Conservation (phyloP, 2,888 invertebrate species). For the Pilophorus perplexus region DNA sequence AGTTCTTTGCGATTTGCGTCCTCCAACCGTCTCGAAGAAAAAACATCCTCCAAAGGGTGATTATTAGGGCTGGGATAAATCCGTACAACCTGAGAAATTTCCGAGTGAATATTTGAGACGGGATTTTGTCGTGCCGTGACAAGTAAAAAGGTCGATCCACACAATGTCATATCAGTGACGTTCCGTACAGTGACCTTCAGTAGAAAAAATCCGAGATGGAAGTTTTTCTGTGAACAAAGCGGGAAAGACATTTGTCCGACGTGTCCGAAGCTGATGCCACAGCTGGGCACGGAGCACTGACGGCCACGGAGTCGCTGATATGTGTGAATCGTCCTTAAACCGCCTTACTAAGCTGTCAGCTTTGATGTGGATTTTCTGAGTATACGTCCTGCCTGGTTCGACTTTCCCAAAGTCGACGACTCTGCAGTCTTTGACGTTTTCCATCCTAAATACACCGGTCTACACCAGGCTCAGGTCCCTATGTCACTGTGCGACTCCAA, state of each 20-base stretch:
- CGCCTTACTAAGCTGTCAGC: not conserved
- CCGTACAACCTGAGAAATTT: not conserved
- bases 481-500: too few relatives aligned
- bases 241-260: too few relatives aligned
- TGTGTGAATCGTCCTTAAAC: too few relatives aligned
- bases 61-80: not conserved
- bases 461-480: too few relatives aligned
- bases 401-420: constrained; percentile 1
- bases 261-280: too few relatives aligned
- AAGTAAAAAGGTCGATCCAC: not conserved
- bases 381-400: not conserved
- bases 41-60: constrained; percentile 7
- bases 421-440: not conserved
- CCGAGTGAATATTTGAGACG: not conserved
- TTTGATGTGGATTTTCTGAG: not conserved
- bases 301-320: too few relatives aligned
- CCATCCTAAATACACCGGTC: constrained; percentile 9
- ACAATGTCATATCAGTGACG: not conserved
- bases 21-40: not conserved
- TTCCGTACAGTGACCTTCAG: too few relatives aligned
- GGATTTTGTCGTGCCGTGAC: not conserved
- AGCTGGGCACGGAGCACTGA: too few relatives aligned
- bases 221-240: too few relatives aligned
- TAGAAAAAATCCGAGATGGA: too few relatives aligned
- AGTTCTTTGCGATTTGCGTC: not conserved